A percentile compares a stretch with the other conserved stretches of the same genome.
Conservation (phyloP, 2,888 invertebrate genomes). For the Pimpla rufipes region DNA sequence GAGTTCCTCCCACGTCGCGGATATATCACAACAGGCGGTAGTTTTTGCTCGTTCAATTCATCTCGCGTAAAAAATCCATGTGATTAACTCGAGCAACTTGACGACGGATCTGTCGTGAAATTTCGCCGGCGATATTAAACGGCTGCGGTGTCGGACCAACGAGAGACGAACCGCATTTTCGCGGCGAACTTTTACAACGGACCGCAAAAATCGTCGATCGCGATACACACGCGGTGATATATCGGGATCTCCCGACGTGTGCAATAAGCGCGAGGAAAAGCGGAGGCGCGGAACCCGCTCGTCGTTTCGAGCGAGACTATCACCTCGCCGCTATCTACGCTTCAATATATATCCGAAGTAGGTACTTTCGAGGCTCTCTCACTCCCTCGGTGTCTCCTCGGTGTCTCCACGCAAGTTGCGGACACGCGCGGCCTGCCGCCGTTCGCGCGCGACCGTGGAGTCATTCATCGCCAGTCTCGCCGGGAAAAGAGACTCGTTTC, state of each 20-base stretch:
- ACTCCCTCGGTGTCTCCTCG: constrained; percentile 15
- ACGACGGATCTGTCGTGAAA: constrained; percentile 6
- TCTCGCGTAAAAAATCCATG: not conserved
- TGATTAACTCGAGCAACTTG: not conserved
- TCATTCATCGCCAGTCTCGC: not conserved
- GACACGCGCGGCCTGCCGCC: not conserved
- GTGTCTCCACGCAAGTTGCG: constrained; percentile 8
- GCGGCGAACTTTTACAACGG: not conserved
- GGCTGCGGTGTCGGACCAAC: too few species aligned
- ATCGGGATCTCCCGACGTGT: not conserved
- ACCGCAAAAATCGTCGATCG: not conserved
- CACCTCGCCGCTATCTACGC: constrained; percentile 61
- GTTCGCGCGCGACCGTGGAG: not conserved
- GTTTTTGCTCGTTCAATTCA: not conserved
- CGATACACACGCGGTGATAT: too few species aligned
- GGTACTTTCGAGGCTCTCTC: constrained; percentile 55
- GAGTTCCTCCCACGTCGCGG: constrained; percentile 1
- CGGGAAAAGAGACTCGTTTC: not conserved
- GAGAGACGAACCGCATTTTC: not conserved
- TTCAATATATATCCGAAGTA: constrained; percentile 67
- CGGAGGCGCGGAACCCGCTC: constrained; percentile 13
- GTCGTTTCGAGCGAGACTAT: constrained; percentile 67
- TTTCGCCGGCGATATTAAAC: not conserved
- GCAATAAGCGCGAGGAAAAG: constrained; percentile 12
- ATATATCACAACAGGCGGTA: constrained; percentile 3